Base-by-base conservation (phyloP, 2,797 vertebrate genomes). In the Synanceia verrucosa region DNA sequence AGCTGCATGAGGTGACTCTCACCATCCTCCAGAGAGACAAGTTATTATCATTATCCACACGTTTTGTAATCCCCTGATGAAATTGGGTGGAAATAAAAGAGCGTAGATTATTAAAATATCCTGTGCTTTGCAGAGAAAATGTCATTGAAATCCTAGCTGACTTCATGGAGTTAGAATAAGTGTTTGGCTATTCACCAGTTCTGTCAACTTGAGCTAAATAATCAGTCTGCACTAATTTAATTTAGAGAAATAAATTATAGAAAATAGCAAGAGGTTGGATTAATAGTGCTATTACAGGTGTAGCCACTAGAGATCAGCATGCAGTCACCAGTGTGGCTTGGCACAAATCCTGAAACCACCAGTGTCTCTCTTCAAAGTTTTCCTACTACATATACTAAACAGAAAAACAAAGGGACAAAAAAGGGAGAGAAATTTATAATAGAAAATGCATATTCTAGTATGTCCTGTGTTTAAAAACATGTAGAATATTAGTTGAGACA, bases 261-360 rank as follows among this genome's bases (percentile, higher is more conserved):
- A 47, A 18, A 39, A 48, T 11, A 52, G n/a, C 5, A 29, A 6
- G 6, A 5, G 11, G 19, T 33, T 46, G 18, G 9, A 9, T 60
- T 41, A 31, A 13, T 19, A 6, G 1, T 80, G 66, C 70, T 13
- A 8, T 65, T 75, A 39, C 41, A 76, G 21, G 5, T 56, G 0
- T 4, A 0, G 14, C 80, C 87, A 76, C 83, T 52, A 79, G 86
- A 87, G 78, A 6, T 23, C 84, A 82, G 69, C 44, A 53, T 70
- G 23, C 12, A 46, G 46, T 55, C 66, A 76, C 3, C 5, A 55
- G n/a, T 2, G 8, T 29, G 18, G 14, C 23, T 62, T 29, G 36
- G 7, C 31, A 34, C 31, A 23, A 23, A 34, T 23, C 52, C 52
- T 55, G 19, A 23, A 36, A 55, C 6, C 44, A 3, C 12, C 6